A percentile compares a stretch with the other conserved stretches of the same genome.
Evolutionary conservation across 2,797 vertebrate genomes (phyloP).

Genomic region (Scolopax bukidnonensis): DNA sequence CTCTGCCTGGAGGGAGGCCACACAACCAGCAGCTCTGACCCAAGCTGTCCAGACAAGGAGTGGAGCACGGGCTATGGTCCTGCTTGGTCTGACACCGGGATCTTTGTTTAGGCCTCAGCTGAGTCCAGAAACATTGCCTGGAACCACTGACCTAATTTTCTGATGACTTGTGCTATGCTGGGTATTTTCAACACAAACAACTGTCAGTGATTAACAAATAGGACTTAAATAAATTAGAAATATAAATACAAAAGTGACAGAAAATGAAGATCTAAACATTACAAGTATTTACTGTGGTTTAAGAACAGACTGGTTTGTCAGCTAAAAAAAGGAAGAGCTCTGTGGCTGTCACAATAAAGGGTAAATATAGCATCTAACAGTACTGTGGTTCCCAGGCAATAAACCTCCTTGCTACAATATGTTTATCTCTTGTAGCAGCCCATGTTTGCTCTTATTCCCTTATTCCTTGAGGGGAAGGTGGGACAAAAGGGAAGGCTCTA

Average conservation of each 20-base stretch:
- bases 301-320: slow-evolving; percentile 18
- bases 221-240: not conserved
- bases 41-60: not conserved
- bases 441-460: not conserved
- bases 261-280: not conserved
- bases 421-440: not conserved
- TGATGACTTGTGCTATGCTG: not conserved
- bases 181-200: slow-evolving; percentile 1
- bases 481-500: not conserved
- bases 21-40: not conserved
- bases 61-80: not conserved
- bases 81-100: not conserved
- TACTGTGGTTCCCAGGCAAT: slow-evolving; percentile 33
- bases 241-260: not conserved
- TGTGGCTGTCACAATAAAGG: slow-evolving; percentile 19
- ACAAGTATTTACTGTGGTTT: not conserved
- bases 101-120: not conserved
- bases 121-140: not conserved
- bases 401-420: slow-evolving; percentile 4
- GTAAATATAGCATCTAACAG: slow-evolving; percentile 6
- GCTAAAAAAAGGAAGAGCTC: not conserved
- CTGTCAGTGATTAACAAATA: not conserved
- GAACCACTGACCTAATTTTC: not conserved
- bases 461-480: not conserved
- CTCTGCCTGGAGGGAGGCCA: not conserved